Evolutionary conservation across 1,140 invertebrate species (phyloP).

Genomic region (Plodia interpunctella): DNA sequence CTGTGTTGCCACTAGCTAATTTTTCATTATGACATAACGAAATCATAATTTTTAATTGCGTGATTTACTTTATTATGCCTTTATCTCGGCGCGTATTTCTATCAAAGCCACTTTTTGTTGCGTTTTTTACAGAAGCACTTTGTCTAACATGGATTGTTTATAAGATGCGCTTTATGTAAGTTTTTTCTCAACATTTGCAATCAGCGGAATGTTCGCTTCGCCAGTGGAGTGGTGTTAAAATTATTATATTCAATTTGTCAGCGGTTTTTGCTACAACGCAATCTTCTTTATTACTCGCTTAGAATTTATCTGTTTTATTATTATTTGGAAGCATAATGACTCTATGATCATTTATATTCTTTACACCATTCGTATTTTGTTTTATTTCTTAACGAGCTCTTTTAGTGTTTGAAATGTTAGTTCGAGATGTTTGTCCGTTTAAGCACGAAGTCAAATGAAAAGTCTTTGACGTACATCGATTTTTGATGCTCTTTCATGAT

Average conservation of each 20-base stretch:
- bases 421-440: too few species aligned
- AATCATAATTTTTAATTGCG: not conserved
- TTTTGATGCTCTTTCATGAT: too few species aligned
- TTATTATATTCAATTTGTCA: slow-evolving; percentile 62
- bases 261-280: slow-evolving; percentile 49
- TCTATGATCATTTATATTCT: slow-evolving; percentile 49
- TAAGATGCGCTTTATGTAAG: slow-evolving; percentile 23
- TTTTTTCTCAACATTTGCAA: slow-evolving; percentile 30
- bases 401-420: not conserved
- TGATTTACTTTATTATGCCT: slow-evolving; percentile 29
- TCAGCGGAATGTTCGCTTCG: slow-evolving; percentile 20
- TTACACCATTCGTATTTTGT: slow-evolving; percentile 32
- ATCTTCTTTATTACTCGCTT: slow-evolving; percentile 36
- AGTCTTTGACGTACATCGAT: too few species aligned
- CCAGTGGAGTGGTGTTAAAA: slow-evolving; percentile 27
- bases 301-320: slow-evolving; percentile 47
- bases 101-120: slow-evolving; percentile 19
- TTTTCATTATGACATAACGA: not conserved
- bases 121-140: slow-evolving; percentile 29
- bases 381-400: not conserved
- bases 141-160: slow-evolving; percentile 28
- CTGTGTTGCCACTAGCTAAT: slow-evolving; percentile 7
- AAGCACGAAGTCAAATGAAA: too few species aligned
- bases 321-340: slow-evolving; percentile 43
- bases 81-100: slow-evolving; percentile 20